Conservation (phyloP, 2,113 vertebrate species). For the Odocoileus virginianus region DNA sequence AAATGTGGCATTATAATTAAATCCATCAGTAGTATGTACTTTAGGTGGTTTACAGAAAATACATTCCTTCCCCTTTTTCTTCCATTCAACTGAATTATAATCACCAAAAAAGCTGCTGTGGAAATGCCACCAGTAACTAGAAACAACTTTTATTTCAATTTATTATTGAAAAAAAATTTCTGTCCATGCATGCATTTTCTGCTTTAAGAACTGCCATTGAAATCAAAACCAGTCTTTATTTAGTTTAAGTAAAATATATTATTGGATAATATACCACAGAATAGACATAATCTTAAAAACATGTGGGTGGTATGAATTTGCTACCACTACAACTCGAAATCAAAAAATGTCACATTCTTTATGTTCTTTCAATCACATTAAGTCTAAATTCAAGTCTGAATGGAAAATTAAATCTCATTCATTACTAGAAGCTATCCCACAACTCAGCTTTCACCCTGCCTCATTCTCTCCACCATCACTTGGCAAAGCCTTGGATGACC, state of each 20-base stretch:
- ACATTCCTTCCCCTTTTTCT: not conserved
- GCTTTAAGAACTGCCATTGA: constrained; percentile 16
- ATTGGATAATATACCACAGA: constrained; percentile 17
- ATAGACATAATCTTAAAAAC: not conserved
- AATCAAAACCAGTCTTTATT: constrained; percentile 39
- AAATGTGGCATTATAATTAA: not conserved
- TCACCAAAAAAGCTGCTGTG: not conserved
- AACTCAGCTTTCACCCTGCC: not conserved
- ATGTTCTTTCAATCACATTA: not conserved
- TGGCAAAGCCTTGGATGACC: not conserved
- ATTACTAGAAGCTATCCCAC: not conserved
- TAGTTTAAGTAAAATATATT: constrained; percentile 32
- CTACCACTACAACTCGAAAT: not conserved
- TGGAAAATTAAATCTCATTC: not conserved
- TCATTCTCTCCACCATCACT: not conserved
- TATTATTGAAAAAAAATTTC: constrained; percentile 30
- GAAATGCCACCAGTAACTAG: not conserved
- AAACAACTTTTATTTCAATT: constrained; percentile 32
- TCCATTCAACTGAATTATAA: not conserved
- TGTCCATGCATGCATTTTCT: not conserved
- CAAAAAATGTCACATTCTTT: not conserved
- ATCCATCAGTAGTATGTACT: not conserved
- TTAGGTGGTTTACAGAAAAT: not conserved
- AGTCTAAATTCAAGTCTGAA: not conserved
- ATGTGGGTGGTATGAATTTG: not conserved